These are phyloP conservation scores for Magallana ariakensis DNA, from an alignment of 1,140 invertebrate genomes.

Conservation along the genomic window DNA sequence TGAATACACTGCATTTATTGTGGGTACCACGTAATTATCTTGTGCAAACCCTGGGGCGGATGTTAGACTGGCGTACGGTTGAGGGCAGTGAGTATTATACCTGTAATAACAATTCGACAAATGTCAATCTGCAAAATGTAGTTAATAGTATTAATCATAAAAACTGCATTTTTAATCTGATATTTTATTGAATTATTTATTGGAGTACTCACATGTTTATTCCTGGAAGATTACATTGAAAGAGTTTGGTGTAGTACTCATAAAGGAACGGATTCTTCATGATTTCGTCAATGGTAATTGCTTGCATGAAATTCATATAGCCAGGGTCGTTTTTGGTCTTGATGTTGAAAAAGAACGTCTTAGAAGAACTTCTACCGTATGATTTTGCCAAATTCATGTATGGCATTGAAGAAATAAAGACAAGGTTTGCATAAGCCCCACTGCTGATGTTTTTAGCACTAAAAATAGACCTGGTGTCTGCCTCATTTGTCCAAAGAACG, in stretches of 20 bases:
- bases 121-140: too few species aligned
- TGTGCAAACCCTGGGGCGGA: slow-evolving; percentile 54
- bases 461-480: slow-evolving; percentile 56
- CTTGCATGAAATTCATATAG: slow-evolving; percentile 60
- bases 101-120: slow-evolving; percentile 41
- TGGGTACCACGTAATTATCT: slow-evolving; percentile 69
- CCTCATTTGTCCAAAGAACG: slow-evolving; percentile 59
- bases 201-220: slow-evolving; percentile 58
- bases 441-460: slow-evolving; percentile 43
- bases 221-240: slow-evolving; percentile 72
- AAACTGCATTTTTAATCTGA: too few species aligned
- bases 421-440: slow-evolving; percentile 43
- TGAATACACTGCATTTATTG: slow-evolving; percentile 75
- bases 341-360: slow-evolving; percentile 67
- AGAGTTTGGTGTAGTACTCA: slow-evolving; percentile 71
- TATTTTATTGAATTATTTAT: too few species aligned
- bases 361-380: slow-evolving; percentile 58
- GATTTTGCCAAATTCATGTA: slow-evolving; percentile 54
- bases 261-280: slow-evolving; percentile 62
- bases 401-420: slow-evolving; percentile 68
- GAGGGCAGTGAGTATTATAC: slow-evolving; percentile 55
- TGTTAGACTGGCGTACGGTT: slow-evolving; percentile 49
- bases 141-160: too few species aligned
- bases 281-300: slow-evolving; percentile 12
- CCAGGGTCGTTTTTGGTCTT: slow-evolving; percentile 51